Percentiles rank a stretch among this genome's conserved stretches.
phyloP scores from a whole-genome alignment of 2,113 vertebrate species.

The Lophochroa leadbeateri region DNA sequence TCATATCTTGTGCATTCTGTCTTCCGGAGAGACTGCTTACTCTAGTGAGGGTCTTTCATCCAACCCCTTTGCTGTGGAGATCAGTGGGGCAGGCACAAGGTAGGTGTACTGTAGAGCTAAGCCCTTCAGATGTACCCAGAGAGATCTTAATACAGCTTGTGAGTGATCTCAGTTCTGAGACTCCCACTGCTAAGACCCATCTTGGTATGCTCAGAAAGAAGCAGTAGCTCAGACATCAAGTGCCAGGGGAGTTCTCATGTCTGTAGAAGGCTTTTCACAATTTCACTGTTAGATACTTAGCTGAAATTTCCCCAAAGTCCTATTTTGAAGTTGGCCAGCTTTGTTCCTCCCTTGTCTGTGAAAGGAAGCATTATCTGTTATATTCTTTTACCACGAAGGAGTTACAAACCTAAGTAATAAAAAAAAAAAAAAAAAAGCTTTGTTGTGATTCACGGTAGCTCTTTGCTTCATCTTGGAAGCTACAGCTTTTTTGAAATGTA shows the following conservation, averaged over 20 bases:
- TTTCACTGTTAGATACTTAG: neutral
- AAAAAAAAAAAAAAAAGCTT: neutral
- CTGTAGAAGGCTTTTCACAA: neutral
- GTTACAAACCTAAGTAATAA: neutral
- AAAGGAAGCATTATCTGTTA: neutral
- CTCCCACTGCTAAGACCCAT: neutral
- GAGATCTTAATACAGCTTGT: neutral
- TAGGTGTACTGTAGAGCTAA: fast-evolving
- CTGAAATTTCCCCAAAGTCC: neutral
- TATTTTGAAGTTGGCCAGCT: neutral
- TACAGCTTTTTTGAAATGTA: neutral
- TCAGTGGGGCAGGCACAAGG: neutral
- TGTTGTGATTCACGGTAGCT: neutral
- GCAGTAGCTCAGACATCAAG: fast-evolving
- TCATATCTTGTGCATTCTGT: fast-evolving
- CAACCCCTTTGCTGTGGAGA: neutral
- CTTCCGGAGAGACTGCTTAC: neutral
- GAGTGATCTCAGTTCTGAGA: neutral
- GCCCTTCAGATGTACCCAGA: neutral
- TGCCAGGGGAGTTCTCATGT: neutral
- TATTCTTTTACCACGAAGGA: neutral
- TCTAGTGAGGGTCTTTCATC: neutral
- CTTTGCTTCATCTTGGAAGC: neutral
- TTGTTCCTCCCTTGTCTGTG: neutral
- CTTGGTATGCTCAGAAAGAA: neutral